phyloP scores from a whole-genome alignment of 2,888 invertebrate species.

The Branchellion lobata region DNA sequence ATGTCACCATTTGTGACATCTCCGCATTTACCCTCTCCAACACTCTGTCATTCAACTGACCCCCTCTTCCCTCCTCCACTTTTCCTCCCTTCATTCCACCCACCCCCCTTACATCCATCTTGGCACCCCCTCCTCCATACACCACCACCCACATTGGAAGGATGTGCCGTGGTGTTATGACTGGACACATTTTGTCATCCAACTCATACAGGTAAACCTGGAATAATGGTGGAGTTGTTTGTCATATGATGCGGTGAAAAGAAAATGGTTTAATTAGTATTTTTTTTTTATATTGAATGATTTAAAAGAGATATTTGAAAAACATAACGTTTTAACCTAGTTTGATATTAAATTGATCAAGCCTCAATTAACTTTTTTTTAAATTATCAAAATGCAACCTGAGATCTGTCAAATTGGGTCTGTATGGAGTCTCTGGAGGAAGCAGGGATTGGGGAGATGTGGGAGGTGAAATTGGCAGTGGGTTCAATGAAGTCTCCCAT shows the following conservation, averaged over 20 bases:
- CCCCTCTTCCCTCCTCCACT: not conserved
- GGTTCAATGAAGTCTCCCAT: conserved; percentile 53
- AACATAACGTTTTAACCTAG: no score
- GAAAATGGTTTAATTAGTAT: no score
- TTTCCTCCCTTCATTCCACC: not conserved
- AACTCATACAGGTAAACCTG: conserved; percentile 53
- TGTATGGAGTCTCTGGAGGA: conserved; percentile 49
- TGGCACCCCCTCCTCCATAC: conserved; percentile 45
- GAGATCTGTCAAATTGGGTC: conserved; percentile 52
- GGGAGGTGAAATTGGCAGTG: conserved; percentile 52
- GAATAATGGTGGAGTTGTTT: not conserved
- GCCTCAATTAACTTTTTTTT: no score
- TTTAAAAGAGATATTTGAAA: no score
- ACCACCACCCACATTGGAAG: conserved; percentile 50
- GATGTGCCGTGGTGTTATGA: conserved; percentile 49
- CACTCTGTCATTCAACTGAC: not conserved
- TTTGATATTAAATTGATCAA: no score
- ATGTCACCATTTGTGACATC: not conserved
- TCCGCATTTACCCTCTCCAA: not conserved
- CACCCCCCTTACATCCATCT: not conserved
- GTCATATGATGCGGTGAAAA: no score
- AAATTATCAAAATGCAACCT: conserved; percentile 50
- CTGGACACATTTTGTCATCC: conserved; percentile 51
- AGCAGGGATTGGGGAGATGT: conserved; percentile 51
- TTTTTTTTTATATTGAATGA: no score